phyloP scores from a whole-genome alignment of 2,797 vertebrate species.

The Siniperca undulata region DNA sequence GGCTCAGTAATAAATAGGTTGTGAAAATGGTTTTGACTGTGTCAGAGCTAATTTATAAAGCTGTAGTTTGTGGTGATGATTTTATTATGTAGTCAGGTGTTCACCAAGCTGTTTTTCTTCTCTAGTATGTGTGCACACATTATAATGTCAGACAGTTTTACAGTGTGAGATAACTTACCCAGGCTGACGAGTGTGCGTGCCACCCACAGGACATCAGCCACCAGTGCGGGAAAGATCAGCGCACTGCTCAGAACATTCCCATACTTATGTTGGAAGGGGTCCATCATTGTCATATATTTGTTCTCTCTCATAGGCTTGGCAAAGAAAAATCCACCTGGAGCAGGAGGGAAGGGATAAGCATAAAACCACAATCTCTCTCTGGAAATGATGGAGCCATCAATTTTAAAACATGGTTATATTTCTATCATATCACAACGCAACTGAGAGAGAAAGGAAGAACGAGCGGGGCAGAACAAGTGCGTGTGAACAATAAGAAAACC shows the following conservation, averaged over 20 bases:
- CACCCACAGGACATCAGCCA: constrained; percentile 83
- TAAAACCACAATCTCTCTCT: background rate
- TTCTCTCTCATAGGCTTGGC: constrained; percentile 89
- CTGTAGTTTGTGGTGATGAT: background rate
- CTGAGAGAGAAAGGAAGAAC: constrained; percentile 15
- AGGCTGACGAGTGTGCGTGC: constrained; percentile 83
- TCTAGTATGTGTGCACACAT: constrained; percentile 21
- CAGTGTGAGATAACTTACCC: constrained; percentile 66
- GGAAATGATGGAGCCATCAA: constrained; percentile 17
- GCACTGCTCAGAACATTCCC: constrained; percentile 85
- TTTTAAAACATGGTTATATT: background rate
- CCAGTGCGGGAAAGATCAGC: constrained; percentile 77
- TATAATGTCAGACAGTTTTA: constrained; percentile 21
- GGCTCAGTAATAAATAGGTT: background rate
- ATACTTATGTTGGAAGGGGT: constrained; percentile 86
- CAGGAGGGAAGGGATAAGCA: background rate
- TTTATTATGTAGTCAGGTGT: background rate
- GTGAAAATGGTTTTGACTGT: background rate
- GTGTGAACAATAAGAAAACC: constrained; percentile 34
- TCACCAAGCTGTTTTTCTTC: constrained; percentile 17
- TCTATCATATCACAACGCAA: constrained; percentile 1
- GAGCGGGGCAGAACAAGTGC: background rate
- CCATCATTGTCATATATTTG: constrained; percentile 89
- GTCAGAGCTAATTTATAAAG: background rate
- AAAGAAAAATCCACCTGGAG: constrained; percentile 88